Conservation (phyloP, 1,140 invertebrate genomes). For the Paraescarpia echinospica region DNA sequence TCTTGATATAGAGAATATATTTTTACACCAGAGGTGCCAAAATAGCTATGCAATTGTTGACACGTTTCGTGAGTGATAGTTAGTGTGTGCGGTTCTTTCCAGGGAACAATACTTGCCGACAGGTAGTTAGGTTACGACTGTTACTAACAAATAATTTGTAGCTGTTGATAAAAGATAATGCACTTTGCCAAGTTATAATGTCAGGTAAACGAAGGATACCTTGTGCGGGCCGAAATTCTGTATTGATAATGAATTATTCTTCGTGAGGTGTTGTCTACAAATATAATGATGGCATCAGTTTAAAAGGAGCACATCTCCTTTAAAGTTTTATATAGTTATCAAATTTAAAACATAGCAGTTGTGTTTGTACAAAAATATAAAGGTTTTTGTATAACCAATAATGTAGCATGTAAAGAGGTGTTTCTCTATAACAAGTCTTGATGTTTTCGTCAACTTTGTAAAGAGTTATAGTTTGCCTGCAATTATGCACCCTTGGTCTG, state of each 20-base stretch:
- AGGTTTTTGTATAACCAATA: not conserved
- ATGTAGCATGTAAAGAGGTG: not conserved
- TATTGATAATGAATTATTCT: not conserved
- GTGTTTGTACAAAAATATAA: not conserved
- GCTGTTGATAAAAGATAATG: not conserved
- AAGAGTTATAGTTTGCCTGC: not conserved
- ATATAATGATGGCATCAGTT: not conserved
- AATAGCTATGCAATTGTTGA: not conserved
- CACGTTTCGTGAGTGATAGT: not conserved
- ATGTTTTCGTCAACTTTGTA: not conserved
- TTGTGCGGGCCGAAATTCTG: not conserved
- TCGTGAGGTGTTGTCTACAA: not conserved
- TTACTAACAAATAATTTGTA: not conserved
- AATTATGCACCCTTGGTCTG: not conserved
- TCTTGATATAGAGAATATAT: not conserved
- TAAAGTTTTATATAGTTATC: not conserved
- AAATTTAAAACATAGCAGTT: not conserved
- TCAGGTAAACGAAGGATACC: not conserved
- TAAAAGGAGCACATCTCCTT: too few species aligned
- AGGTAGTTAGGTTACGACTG: not conserved
- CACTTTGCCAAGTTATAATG: not conserved
- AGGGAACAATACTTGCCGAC: not conserved
- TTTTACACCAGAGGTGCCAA: not conserved
- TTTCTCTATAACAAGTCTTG: not conserved
- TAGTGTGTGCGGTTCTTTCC: not conserved